Evolutionary conservation across 2,797 vertebrate species (phyloP).

Genomic region (Caiman crocodilus): DNA sequence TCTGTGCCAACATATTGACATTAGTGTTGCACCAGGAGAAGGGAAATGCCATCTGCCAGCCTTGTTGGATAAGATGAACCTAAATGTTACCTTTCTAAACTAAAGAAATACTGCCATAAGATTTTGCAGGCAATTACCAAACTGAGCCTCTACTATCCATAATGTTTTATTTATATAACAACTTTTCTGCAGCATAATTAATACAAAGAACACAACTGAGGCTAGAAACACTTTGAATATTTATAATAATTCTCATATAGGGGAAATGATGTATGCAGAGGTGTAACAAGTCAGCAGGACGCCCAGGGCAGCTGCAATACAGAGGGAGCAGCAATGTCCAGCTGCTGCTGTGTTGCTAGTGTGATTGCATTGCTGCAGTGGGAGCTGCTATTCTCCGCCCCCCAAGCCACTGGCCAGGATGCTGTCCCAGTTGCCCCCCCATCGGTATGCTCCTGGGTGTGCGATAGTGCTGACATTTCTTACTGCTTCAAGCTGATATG

Average conservation of each 20-base stretch:
- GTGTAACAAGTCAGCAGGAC: neutral
- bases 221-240: neutral
- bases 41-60: slow-evolving; percentile 13
- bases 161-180: neutral
- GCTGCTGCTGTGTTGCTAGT: too few species aligned
- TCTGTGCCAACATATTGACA: slow-evolving; percentile 14
- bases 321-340: too few species aligned
- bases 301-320: too few species aligned
- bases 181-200: neutral
- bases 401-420: too few species aligned
- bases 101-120: neutral
- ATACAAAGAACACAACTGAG: neutral
- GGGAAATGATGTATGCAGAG: neutral
- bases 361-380: too few species aligned
- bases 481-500: neutral
- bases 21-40: neutral
- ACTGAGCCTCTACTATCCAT: neutral
- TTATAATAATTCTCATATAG: neutral
- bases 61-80: neutral
- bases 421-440: neutral
- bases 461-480: neutral
- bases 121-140: neutral
- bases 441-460: too few species aligned
- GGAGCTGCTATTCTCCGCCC: too few species aligned
- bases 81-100: neutral